Conservation (phyloP, 1,140 invertebrate species). For the Drosophila sechellia region DNA sequence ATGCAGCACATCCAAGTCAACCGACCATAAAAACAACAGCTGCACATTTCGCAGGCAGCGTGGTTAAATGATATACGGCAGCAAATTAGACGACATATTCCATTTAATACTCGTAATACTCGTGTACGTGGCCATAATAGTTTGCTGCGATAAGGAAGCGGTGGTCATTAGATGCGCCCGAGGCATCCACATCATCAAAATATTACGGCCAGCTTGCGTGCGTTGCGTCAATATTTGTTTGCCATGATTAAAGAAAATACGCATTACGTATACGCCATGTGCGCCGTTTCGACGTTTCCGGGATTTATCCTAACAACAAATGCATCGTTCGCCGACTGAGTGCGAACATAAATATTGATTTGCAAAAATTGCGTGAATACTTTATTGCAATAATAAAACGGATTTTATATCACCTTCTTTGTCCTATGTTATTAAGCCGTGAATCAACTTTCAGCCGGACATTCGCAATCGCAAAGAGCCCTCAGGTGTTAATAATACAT, state of each 20-base stretch:
- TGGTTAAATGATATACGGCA: conserved; percentile 49
- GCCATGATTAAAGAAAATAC: conserved; percentile 42
- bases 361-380: conserved; percentile 26
- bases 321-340: conserved; percentile 10
- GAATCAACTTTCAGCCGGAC: conserved; percentile 29
- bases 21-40: conserved; percentile 53
- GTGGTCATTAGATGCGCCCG: conserved; percentile 39
- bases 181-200: conserved; percentile 20
- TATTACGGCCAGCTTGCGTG: conserved; percentile 9
- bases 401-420: conserved; percentile 7
- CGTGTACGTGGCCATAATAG: conserved; percentile 40
- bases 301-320: conserved; percentile 11
- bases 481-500: conserved; percentile 37
- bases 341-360: conserved; percentile 37
- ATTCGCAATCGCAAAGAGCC: neutral
- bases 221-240: conserved; percentile 27
- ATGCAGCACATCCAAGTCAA: neutral
- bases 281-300: conserved; percentile 3
- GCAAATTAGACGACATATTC: conserved; percentile 54
- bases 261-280: conserved; percentile 20
- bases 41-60: conserved; percentile 58
- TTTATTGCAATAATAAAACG: conserved; percentile 21
- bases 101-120: conserved; percentile 37
- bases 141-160: conserved; percentile 31
- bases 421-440: conserved; percentile 4